Base-by-base conservation (phyloP, 2,113 vertebrate species). In the Macroglossus sobrinus region DNA sequence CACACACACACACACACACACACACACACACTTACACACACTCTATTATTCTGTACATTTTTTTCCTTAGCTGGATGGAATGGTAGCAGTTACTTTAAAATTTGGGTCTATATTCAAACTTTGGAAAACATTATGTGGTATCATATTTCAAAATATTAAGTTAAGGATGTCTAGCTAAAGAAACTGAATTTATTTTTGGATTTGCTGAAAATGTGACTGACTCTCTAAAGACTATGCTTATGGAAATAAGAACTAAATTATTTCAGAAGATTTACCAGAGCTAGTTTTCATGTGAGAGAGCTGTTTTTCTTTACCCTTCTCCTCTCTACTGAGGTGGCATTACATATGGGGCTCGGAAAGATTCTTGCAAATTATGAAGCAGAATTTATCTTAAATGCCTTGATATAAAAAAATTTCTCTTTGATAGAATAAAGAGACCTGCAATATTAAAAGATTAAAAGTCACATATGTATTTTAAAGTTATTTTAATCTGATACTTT, bases 351-450 rank as follows among this genome's bases (percentile, higher is more conserved):
- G 45, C 86, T 97, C 53, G 89, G 80, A 14, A 89, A 55, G 75
- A 68, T 84, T 89, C 93, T 97, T 89, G 92, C 76, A 96, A 72
- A 84, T 57, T 91, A 5, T 68, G 18, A 55, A 92, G 88, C 66
- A 55, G 86, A 89, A 96, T 76, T 96, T 95, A 80, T 80, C 81
- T 95, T 53, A 88, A 50, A 63, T 82, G 18, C 72, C 87, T 93
- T 92, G 53, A 66, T 95, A 87, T 64, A 76, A 96, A 95, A 95
- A 94, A 95, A 96, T 47, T 88, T 90, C 43, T 24, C 76, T 78
- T 91, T 96, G 63, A 63, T 33, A 91, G 79, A 75, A 55, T 95
- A 59, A 89, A 57, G 38, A 95, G 89, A 81, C 3, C 40, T 92
- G 64, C 93, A 97, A 88, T 63, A 86, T 93, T 91, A 63, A 92